Evolutionary conservation across 2,888 invertebrate genomes (phyloP).

Genomic region (Agrotis exclamationis): DNA sequence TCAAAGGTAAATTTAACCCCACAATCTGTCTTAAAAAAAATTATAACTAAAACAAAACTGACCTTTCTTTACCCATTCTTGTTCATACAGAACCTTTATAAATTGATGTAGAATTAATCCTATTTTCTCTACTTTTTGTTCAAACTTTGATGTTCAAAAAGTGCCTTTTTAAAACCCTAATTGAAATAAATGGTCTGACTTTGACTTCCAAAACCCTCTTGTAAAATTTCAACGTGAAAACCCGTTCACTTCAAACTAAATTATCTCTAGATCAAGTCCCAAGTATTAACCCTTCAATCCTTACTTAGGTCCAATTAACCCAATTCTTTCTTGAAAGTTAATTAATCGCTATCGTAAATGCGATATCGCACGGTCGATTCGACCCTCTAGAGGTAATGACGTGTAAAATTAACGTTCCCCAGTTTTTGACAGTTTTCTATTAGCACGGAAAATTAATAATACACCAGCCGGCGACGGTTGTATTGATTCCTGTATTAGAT

Average conservation of each 20-base stretch:
- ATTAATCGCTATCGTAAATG: constrained; percentile 65
- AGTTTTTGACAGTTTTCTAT: constrained; percentile 70
- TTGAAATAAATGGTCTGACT: too few relatives aligned
- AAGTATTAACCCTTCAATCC: constrained; percentile 51
- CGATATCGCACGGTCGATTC: constrained; percentile 62
- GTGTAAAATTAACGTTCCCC: constrained; percentile 67
- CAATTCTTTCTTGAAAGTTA: constrained; percentile 62
- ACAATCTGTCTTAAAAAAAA: too few relatives aligned
- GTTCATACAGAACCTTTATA: too few relatives aligned
- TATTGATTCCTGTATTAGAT: constrained; percentile 46
- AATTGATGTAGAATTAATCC: too few relatives aligned
- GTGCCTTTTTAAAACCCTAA: too few relatives aligned
- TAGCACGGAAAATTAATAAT: constrained; percentile 65
- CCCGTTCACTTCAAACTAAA: constrained; percentile 29
- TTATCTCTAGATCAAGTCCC: constrained; percentile 35
- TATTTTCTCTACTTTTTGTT: too few relatives aligned
- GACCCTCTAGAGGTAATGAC: constrained; percentile 62
- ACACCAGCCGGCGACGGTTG: constrained; percentile 19
- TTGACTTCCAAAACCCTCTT: not conserved
- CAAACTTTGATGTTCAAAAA: too few relatives aligned
- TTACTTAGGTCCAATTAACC: constrained; percentile 61
- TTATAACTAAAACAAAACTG: too few relatives aligned
- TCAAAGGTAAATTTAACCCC: too few relatives aligned
- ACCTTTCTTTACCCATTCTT: too few relatives aligned
- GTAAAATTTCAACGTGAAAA: constrained; percentile 8